Evolutionary conservation across 2,797 vertebrate genomes (phyloP).

Genomic region (Cygnus olor): DNA sequence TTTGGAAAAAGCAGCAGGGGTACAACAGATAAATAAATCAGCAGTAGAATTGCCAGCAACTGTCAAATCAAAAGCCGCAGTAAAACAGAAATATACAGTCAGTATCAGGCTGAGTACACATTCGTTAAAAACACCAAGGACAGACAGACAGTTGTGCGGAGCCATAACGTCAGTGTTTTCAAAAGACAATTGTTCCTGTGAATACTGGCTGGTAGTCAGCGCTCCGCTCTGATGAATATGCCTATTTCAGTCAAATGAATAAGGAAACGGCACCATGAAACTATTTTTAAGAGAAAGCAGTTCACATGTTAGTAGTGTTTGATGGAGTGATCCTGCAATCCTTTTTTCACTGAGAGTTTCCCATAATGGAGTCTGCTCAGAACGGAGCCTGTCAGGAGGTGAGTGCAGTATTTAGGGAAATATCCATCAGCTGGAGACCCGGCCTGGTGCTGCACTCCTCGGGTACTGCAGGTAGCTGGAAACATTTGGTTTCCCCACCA

Average conservation of each 20-base stretch:
- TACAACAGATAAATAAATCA: conserved; percentile 44
- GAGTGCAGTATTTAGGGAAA: background rate
- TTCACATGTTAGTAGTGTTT: background rate
- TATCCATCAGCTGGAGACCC: background rate
- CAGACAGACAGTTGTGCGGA: background rate
- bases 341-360: background rate
- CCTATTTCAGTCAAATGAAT: background rate
- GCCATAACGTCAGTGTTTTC: background rate
- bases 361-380: background rate
- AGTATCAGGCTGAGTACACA: background rate
- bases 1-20: conserved; percentile 44
- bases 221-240: background rate
- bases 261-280: background rate
- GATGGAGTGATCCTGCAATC: background rate
- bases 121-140: conserved; percentile 39
- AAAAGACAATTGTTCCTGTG: background rate
- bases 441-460: fast-evolving
- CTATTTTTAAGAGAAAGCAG: background rate
- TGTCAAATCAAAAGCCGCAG: conserved; percentile 50
- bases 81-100: conserved; percentile 7
- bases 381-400: background rate
- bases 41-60: conserved; percentile 40
- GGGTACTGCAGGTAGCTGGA: background rate
- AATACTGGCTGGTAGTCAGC: background rate
- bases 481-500: background rate